Conservation (phyloP, 2,113 vertebrate genomes). For the Mormyrus lacerda region DNA sequence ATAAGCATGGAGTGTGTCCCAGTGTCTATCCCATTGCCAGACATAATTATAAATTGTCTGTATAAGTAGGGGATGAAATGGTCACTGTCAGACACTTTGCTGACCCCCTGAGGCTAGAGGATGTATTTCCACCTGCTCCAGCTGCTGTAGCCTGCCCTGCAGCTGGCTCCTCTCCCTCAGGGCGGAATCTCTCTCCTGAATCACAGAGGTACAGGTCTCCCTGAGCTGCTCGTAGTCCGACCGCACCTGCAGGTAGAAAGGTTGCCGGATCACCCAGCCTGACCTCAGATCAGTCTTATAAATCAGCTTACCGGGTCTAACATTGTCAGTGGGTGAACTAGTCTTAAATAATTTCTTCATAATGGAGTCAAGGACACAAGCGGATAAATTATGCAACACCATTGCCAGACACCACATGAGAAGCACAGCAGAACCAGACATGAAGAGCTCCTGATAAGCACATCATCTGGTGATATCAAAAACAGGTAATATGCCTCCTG, state of each 20-base stretch:
- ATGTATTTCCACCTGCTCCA: constrained; percentile 72
- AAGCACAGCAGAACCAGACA: not conserved
- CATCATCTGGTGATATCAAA: not conserved
- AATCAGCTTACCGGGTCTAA: not conserved
- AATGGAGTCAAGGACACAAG: not conserved
- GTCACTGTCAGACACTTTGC: not conserved
- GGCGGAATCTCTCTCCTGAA: constrained; percentile 65
- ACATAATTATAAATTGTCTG: not conserved
- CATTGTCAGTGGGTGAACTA: not conserved
- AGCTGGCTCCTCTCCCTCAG: constrained; percentile 68
- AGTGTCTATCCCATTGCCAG: not conserved
- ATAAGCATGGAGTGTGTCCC: not conserved
- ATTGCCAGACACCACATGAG: not conserved
- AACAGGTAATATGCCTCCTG: not conserved
- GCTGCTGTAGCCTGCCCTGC: constrained; percentile 81
- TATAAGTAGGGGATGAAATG: not conserved
- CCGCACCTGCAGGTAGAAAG: constrained; percentile 59
- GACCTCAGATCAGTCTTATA: not conserved
- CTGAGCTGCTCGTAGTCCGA: constrained; percentile 67
- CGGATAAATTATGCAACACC: not conserved
- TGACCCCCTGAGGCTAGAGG: not conserved
- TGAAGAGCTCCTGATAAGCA: not conserved
- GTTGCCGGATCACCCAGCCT: not conserved
- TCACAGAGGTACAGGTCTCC: constrained; percentile 61
- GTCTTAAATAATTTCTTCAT: not conserved